Evolutionary conservation across 92 coral and sea anemone genomes (phyloP).

Genomic region (Micromussa lordhowensis): DNA sequence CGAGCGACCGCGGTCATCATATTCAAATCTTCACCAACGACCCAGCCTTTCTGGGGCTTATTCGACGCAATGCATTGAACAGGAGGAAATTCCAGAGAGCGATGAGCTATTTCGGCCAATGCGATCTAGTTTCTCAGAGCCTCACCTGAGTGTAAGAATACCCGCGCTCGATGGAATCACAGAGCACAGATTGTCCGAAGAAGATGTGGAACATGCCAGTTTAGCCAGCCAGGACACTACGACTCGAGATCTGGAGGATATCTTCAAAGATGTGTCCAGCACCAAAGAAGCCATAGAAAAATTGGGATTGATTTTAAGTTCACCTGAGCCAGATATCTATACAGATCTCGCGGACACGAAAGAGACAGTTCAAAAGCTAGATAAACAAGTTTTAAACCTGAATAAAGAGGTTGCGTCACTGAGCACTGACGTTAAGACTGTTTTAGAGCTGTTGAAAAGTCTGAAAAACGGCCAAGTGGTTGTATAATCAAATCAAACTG

Average conservation of each 20-base stretch:
- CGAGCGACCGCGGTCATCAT: constrained; percentile 3
- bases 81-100: constrained; percentile 49
- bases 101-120: constrained; percentile 63
- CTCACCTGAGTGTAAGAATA: constrained; percentile 40
- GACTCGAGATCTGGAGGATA: constrained; percentile 67
- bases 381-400: constrained; percentile 67
- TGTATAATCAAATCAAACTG: background rate
- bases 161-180: constrained; percentile 28
- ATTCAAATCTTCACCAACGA: background rate
- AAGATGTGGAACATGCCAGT: background rate
- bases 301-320: constrained; percentile 61
- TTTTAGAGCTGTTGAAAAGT: constrained; percentile 70
- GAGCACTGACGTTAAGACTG: constrained; percentile 75
- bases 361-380: constrained; percentile 74
- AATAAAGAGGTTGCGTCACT: constrained; percentile 78
- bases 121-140: constrained; percentile 81
- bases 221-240: constrained; percentile 14
- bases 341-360: constrained; percentile 70
- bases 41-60: constrained; percentile 72
- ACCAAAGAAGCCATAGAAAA: constrained; percentile 73
- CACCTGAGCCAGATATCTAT: constrained; percentile 61
- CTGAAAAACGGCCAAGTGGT: constrained; percentile 51
- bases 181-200: background rate
- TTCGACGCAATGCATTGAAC: constrained; percentile 68
- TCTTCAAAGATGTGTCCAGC: constrained; percentile 77